A percentile compares a stretch with the other conserved stretches of the same genome.
These are phyloP conservation scores for Lophochroa leadbeateri DNA, from an alignment of 2,113 vertebrate species.

Conservation along the genomic window DNA sequence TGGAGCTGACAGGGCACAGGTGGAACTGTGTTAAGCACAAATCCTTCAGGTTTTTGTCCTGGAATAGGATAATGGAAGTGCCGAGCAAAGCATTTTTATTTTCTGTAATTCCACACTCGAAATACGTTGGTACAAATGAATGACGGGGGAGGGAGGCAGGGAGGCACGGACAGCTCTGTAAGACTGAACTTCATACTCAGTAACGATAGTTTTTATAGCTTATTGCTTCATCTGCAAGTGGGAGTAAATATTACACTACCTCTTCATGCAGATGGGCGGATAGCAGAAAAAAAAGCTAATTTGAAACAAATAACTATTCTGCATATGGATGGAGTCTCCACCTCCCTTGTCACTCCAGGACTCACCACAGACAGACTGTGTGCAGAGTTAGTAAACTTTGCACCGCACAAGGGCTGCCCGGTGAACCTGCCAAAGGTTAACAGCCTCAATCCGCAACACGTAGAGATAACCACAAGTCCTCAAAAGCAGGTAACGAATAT, in stretches of 20 bases:
- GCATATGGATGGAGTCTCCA: not conserved
- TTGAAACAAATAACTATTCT: conserved; percentile 28
- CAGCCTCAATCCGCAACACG: not conserved
- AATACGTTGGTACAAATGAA: not conserved
- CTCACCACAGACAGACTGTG: not conserved
- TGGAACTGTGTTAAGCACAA: not conserved
- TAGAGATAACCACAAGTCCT: not conserved
- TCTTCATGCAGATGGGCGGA: not conserved
- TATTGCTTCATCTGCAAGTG: conserved; percentile 33
- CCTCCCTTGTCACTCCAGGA: not conserved
- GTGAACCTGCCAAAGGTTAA: conserved; percentile 7
- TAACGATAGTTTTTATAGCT: not conserved
- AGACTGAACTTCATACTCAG: not conserved
- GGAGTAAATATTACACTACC: conserved; percentile 35
- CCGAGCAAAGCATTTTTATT: not conserved
- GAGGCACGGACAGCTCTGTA: not conserved
- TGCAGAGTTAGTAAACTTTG: not conserved
- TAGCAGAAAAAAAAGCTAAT: not conserved
- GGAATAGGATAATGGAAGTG: not conserved
- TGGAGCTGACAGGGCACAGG: not conserved
- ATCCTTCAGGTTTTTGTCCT: not conserved
- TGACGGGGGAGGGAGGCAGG: not conserved
- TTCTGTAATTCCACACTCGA: not conserved
- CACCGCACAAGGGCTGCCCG: not conserved
- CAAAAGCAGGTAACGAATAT: conserved; percentile 5